Percentiles rank a stretch among this genome's conserved stretches.
phyloP scores from a whole-genome alignment of 2,113 vertebrate genomes.

The Callocephalon fimbriatum region DNA sequence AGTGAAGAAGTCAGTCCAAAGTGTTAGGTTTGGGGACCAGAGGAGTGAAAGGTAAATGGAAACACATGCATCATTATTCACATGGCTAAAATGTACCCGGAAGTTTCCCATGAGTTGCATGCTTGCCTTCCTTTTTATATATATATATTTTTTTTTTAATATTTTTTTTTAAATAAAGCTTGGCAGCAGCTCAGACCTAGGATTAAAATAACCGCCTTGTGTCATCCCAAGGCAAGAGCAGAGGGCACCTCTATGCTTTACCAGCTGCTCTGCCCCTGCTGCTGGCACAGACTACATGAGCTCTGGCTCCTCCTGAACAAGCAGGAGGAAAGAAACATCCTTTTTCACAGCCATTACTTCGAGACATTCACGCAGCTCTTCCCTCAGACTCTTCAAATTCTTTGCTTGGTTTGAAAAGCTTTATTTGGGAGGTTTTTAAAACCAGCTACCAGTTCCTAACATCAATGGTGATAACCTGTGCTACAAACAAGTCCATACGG shows the following conservation, averaged over 20 bases:
- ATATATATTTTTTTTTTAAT: neutral
- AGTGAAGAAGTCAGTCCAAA: neutral
- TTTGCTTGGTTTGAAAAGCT: neutral
- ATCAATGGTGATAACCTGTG: neutral
- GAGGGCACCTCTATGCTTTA: neutral
- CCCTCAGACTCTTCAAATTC: neutral
- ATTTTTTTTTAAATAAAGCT: neutral
- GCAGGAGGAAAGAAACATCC: neutral
- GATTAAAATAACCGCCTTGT: constrained; percentile 5
- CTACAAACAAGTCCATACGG: neutral
- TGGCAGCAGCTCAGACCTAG: neutral
- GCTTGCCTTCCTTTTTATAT: neutral
- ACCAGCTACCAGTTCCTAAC: neutral
- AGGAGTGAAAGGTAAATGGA: neutral
- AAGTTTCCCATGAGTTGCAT: neutral
- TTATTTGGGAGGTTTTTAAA: neutral
- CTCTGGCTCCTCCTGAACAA: neutral
- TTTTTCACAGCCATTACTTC: neutral
- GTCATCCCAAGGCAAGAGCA: neutral
- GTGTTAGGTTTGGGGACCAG: neutral
- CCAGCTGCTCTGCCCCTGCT: neutral
- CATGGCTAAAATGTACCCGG: neutral
- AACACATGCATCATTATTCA: neutral
- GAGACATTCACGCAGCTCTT: neutral
- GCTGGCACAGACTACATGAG: rapidly evolving